A percentile compares a stretch with the other conserved stretches of the same genome.
These are phyloP conservation scores for Enoplosus armatus DNA, from an alignment of 2,797 vertebrate genomes.

Conservation along the genomic window DNA sequence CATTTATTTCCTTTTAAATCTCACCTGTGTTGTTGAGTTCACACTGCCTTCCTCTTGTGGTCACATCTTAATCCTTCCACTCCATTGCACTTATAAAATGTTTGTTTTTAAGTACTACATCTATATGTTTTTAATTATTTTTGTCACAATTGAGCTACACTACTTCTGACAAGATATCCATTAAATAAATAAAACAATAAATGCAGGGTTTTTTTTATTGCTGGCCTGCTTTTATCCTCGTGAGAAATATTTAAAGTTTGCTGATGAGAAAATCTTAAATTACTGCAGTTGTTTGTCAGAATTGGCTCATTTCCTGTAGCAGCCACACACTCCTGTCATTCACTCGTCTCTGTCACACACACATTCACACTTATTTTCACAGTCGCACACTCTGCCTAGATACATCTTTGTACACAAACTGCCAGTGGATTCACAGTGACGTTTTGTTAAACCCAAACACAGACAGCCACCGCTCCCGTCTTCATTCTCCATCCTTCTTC, in stretches of 20 bases:
- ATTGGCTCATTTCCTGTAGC: slow-evolving; percentile 55
- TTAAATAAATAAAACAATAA: slow-evolving; percentile 53
- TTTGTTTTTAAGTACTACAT: slow-evolving; percentile 14
- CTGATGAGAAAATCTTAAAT: slow-evolving; percentile 19
- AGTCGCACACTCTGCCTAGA: slow-evolving; percentile 16
- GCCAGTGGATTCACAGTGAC: slow-evolving; percentile 64
- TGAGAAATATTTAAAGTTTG: slow-evolving; percentile 10
- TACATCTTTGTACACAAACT: slow-evolving; percentile 62
- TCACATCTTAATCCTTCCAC: background rate
- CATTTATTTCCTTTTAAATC: background rate
- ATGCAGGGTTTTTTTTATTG: slow-evolving; percentile 30
- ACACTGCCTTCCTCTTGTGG: slow-evolving; percentile 8
- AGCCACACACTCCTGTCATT: slow-evolving; percentile 16
- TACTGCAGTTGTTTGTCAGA: slow-evolving; percentile 34
- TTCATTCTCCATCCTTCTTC: slow-evolving; percentile 28
- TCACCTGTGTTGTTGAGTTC: slow-evolving; percentile 24
- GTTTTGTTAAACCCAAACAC: slow-evolving; percentile 30
- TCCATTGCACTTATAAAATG: slow-evolving; percentile 48
- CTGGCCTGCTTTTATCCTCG: background rate
- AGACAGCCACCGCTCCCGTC: slow-evolving; percentile 38
- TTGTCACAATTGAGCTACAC: slow-evolving; percentile 23
- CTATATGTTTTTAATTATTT: slow-evolving; percentile 3
- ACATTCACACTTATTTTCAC: slow-evolving; percentile 22
- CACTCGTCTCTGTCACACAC: slow-evolving; percentile 22
- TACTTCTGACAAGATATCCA: slow-evolving; percentile 33